A percentile compares a stretch with the other conserved stretches of the same genome.
Conservation (phyloP, 2,113 vertebrate genomes). For the Tenrec ecaudatus region DNA sequence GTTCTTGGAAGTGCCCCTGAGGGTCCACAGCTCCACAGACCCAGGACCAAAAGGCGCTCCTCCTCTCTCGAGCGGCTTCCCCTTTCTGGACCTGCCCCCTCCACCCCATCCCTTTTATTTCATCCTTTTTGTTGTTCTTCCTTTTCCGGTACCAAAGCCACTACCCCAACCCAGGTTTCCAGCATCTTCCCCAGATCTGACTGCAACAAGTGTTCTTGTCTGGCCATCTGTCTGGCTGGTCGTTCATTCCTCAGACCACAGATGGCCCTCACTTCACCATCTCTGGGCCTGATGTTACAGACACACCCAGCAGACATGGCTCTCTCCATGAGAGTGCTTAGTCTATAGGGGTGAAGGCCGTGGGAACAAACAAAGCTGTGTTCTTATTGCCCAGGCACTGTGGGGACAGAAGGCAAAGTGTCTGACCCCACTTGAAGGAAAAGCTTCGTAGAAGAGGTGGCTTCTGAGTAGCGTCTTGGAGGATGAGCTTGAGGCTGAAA, state of each 20-base stretch:
- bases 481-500: background rate
- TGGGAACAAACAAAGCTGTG: background rate
- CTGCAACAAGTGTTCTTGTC: background rate
- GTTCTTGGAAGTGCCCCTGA: background rate
- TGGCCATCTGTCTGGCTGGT: background rate
- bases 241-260: background rate
- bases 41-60: background rate
- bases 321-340: background rate
- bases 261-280: background rate
- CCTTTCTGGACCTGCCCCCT: slow-evolving; percentile 28
- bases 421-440: background rate
- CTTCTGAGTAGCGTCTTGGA: background rate
- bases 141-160: slow-evolving; percentile 49
- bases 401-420: background rate
- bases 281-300: background rate
- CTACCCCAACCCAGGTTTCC: background rate
- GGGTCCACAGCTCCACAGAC: background rate
- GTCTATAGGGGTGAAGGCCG: background rate
- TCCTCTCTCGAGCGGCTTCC: slow-evolving; percentile 45
- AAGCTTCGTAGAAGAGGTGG: background rate
- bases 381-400: background rate
- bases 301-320: background rate
- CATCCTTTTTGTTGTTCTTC: slow-evolving; percentile 52
- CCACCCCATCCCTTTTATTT: slow-evolving; percentile 59
- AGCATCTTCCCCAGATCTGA: background rate